Evolutionary conservation across 2,888 invertebrate species (phyloP).

Genomic region (Apotomis betuletana): DNA sequence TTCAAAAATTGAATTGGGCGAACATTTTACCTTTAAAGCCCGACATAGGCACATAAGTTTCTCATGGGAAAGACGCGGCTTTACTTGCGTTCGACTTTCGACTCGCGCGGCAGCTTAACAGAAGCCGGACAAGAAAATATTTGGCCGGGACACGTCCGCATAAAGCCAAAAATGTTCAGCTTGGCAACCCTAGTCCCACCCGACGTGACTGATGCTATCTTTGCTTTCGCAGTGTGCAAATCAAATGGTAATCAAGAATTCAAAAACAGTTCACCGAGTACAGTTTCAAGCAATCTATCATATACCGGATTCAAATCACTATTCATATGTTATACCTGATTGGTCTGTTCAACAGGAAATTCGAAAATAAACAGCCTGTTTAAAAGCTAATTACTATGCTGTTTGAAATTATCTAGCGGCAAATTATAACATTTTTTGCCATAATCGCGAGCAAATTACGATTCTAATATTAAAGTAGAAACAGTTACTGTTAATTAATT

Average conservation of each 20-base stretch:
- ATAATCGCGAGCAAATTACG: constrained; percentile 20
- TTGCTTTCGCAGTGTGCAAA: constrained; percentile 44
- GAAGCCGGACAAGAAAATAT: too few relatives aligned
- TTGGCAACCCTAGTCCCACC: constrained; percentile 38
- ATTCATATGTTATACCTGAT: constrained; percentile 42
- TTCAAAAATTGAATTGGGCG: too few relatives aligned
- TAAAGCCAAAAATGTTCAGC: too few relatives aligned
- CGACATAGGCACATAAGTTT: too few relatives aligned
- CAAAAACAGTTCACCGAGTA: constrained; percentile 14
- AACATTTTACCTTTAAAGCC: too few relatives aligned
- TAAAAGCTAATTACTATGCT: constrained; percentile 26
- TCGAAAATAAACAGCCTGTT: constrained; percentile 21
- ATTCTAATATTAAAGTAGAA: constrained; percentile 2
- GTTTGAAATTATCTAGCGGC: constrained; percentile 20
- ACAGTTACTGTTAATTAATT: constrained; percentile 9
- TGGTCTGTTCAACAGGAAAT: constrained; percentile 37
- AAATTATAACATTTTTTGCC: constrained; percentile 37
- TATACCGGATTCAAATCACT: constrained; percentile 52
- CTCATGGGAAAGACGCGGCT: too few relatives aligned
- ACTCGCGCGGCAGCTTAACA: too few relatives aligned
- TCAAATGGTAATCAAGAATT: constrained; percentile 39
- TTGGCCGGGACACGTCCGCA: too few relatives aligned
- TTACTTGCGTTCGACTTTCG: too few relatives aligned
- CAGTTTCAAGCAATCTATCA: constrained; percentile 50
- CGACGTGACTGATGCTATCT: constrained; percentile 51